Conservation (phyloP, 2,888 invertebrate species). For the Lamellibrachia satsuma region DNA sequence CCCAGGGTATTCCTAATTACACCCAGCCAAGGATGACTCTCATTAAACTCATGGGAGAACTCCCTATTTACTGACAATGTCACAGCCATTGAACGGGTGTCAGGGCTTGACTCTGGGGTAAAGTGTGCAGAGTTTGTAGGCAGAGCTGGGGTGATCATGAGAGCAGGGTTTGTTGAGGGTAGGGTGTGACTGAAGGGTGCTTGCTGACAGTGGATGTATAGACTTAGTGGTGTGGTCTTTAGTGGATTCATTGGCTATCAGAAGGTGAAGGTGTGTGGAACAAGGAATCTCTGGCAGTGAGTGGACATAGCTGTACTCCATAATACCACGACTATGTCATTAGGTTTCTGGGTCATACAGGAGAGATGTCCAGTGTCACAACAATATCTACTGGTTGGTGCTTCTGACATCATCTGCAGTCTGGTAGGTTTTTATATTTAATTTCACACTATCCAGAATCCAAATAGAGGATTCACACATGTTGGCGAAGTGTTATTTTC, state of each 20-base stretch:
- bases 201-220: neutral
- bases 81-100: neutral
- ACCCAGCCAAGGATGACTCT: neutral
- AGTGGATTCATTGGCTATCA: neutral
- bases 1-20: neutral
- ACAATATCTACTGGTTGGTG: neutral
- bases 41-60: neutral
- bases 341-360: neutral
- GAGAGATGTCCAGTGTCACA: neutral
- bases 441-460: neutral
- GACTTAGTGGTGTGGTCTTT: neutral
- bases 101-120: neutral
- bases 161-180: neutral
- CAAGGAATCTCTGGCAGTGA: neutral
- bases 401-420: neutral
- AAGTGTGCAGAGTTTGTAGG: neutral
- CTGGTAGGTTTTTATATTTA: neutral
- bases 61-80: neutral
- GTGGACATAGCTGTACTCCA: neutral
- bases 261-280: neutral
- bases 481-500: no score
- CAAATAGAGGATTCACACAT: no score
- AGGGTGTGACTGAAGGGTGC: neutral
- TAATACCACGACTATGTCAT: neutral
- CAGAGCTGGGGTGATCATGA: neutral